These are phyloP conservation scores for Rhabdophis nuchalis DNA, from an alignment of 2,797 vertebrate genomes.

Conservation along the genomic window DNA sequence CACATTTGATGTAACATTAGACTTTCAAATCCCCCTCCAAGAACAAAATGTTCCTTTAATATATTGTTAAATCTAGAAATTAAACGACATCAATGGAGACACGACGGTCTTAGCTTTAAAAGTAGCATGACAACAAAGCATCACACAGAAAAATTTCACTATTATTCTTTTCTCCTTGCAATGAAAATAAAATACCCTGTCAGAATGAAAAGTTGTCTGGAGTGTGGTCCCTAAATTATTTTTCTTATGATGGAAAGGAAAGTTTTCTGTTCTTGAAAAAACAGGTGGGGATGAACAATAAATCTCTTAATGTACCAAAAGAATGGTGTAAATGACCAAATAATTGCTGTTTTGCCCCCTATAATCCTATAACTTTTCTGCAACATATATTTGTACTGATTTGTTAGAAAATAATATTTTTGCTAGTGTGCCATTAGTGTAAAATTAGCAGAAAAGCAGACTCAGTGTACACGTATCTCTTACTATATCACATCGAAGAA, in stretches of 20 bases:
- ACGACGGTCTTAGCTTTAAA: conserved; percentile 24
- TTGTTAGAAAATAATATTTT: background rate
- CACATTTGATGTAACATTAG: conserved; percentile 63
- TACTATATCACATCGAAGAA: background rate
- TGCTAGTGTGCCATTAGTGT: background rate
- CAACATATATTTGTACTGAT: background rate
- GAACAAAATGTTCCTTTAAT: conserved; percentile 22
- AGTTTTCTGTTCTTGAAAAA: background rate
- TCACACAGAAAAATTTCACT: conserved; percentile 6
- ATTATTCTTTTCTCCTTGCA: background rate
- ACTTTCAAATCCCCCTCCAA: conserved; percentile 45
- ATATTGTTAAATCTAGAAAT: conserved; percentile 49
- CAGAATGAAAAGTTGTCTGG: background rate
- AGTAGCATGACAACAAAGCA: conserved; percentile 6
- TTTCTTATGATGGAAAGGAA: background rate
- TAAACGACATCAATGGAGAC: conserved; percentile 41
- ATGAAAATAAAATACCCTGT: background rate
- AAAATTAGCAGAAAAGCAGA: background rate
- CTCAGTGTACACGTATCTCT: background rate
- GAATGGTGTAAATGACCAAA: background rate
- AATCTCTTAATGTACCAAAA: background rate
- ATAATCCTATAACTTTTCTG: background rate
- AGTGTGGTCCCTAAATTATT: background rate
- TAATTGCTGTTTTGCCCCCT: background rate
- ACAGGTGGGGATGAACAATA: background rate